These are phyloP conservation scores for Pampusana beccarii DNA, from an alignment of 2,113 vertebrate genomes.

Conservation along the genomic window DNA sequence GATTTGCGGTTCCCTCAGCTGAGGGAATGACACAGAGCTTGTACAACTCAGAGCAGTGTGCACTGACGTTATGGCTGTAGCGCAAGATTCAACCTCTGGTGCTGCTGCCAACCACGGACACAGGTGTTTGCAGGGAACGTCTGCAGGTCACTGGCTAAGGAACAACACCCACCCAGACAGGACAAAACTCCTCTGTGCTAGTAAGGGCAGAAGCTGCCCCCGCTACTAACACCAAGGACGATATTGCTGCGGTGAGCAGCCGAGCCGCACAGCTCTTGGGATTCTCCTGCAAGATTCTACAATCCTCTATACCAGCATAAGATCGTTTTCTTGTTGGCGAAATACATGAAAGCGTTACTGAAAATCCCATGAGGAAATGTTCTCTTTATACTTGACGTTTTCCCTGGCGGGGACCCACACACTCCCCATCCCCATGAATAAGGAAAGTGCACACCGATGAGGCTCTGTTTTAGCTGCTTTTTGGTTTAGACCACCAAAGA, in stretches of 20 bases:
- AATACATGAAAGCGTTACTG: not conserved
- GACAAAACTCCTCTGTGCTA: not conserved
- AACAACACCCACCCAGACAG: not conserved
- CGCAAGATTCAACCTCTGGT: not conserved
- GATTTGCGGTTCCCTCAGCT: rapidly evolving
- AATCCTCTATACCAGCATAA: not conserved
- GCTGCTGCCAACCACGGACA: not conserved
- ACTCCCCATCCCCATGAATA: not conserved
- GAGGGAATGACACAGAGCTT: no score
- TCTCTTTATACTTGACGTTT: not conserved
- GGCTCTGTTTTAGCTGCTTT: not conserved
- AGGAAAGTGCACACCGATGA: rapidly evolving
- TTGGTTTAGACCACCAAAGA: not conserved
- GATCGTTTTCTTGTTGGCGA: not conserved
- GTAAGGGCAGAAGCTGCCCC: not conserved
- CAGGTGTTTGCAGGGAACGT: not conserved
- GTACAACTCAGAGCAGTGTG: not conserved
- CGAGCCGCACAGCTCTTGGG: not conserved
- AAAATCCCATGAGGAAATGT: not conserved
- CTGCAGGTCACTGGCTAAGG: not conserved
- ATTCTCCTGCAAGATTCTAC: not conserved
- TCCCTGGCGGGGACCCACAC: not conserved
- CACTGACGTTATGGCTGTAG: not conserved
- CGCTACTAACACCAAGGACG: not conserved
- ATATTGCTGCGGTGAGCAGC: not conserved